Conservation (phyloP, 2,113 vertebrate species). For the Leptobrachium leishanense region DNA sequence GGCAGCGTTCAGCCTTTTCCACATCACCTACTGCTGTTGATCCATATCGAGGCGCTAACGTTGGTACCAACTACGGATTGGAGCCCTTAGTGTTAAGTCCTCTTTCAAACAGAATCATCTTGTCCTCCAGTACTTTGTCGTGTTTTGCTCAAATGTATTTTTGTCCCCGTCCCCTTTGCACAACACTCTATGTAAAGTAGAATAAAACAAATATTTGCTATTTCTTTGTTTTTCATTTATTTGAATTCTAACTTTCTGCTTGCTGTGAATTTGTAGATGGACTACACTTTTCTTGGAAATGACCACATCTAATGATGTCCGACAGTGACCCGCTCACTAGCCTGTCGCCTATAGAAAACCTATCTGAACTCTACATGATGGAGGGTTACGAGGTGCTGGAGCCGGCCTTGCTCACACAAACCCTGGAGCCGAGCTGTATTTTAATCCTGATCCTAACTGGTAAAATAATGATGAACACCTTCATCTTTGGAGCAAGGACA, state of each 20-base stretch:
- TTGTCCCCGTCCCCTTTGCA: too few relatives aligned
- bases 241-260: not conserved
- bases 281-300: slow-evolving; percentile 46
- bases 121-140: too few relatives aligned
- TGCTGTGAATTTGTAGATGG: not conserved
- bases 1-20: too few relatives aligned
- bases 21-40: too few relatives aligned
- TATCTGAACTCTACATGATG: not conserved
- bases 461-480: slow-evolving; percentile 73
- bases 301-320: slow-evolving; percentile 48
- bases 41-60: too few relatives aligned
- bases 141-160: too few relatives aligned
- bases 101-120: too few relatives aligned
- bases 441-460: slow-evolving; percentile 71
- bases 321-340: slow-evolving; percentile 39
- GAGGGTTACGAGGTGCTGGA: not conserved
- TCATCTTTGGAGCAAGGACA: slow-evolving; percentile 66
- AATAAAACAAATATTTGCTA: too few relatives aligned
- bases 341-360: slow-evolving; percentile 23
- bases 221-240: too few relatives aligned
- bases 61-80: too few relatives aligned
- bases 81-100: too few relatives aligned
- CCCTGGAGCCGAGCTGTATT: slow-evolving; percentile 54
- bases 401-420: accelerated
- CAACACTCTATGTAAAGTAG: too few relatives aligned